Evolutionary conservation across 2,113 vertebrate species (phyloP).

Genomic region (Oplegnathus fasciatus): DNA sequence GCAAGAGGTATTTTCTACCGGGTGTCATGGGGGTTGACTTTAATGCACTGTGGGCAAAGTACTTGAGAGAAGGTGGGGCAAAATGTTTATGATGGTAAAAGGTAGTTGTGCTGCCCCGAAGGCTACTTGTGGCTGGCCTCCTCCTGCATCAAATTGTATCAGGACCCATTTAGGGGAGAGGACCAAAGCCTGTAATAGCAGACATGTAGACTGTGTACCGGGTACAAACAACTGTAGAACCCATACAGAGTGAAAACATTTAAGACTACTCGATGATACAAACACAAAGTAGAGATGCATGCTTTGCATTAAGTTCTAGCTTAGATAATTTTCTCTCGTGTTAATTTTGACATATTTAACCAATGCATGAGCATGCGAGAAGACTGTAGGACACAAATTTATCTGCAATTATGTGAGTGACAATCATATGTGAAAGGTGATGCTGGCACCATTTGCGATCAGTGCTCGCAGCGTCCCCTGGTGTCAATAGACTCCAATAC

Average conservation of each 20-base stretch:
- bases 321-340: neutral
- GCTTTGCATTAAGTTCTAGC: neutral
- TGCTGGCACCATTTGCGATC: too few relatives aligned
- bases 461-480: too few relatives aligned
- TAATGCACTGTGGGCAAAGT: slow-evolving; percentile 74
- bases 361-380: neutral
- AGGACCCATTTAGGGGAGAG: slow-evolving; percentile 48
- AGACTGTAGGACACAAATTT: too few relatives aligned
- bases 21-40: slow-evolving; percentile 75
- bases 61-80: slow-evolving; percentile 60
- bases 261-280: neutral
- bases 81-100: slow-evolving; percentile 62
- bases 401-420: too few relatives aligned
- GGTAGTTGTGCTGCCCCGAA: slow-evolving; percentile 56
- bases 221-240: neutral
- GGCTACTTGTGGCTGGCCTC: slow-evolving; percentile 31
- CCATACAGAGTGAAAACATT: neutral
- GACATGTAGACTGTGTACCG: neutral
- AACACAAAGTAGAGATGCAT: neutral
- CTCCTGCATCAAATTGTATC: slow-evolving; percentile 58
- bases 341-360: neutral
- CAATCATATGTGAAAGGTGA: too few relatives aligned
- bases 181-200: slow-evolving; percentile 6
- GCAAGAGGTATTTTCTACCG: slow-evolving; percentile 59
- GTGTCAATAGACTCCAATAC: too few relatives aligned